A percentile compares a stretch with the other conserved stretches of the same genome.
phyloP scores from a whole-genome alignment of 1,140 invertebrate species.

The Lanistes nyassanus region DNA sequence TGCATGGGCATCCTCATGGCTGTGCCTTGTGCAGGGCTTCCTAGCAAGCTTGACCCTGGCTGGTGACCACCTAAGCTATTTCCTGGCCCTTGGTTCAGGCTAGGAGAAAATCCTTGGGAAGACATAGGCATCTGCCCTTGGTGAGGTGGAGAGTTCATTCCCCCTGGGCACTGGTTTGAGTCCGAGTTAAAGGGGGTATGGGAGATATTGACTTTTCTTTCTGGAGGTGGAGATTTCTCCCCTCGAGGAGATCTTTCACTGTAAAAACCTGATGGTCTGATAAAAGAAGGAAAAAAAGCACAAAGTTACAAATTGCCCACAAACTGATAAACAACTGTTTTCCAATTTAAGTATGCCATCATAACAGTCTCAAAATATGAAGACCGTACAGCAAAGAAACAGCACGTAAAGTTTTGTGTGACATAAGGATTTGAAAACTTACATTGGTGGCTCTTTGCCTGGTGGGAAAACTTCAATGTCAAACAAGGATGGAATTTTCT shows the following conservation, averaged over 20 bases:
- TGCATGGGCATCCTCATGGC: not conserved
- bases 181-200: no score
- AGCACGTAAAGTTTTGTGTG: no score
- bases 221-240: slow-evolving; percentile 13
- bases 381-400: no score
- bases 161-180: not conserved
- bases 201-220: not conserved
- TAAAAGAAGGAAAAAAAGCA: slow-evolving; percentile 19
- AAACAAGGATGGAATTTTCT: slow-evolving; percentile 66
- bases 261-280: slow-evolving; percentile 51
- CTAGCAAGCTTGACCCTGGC: slow-evolving; percentile 16
- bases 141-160: slow-evolving; percentile 26
- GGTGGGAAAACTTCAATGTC: slow-evolving; percentile 60
- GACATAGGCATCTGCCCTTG: not conserved
- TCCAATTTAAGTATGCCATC: not conserved
- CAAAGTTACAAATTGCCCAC: slow-evolving; percentile 8
- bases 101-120: not conserved
- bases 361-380: no score
- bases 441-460: slow-evolving; percentile 43
- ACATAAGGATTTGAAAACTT: no score
- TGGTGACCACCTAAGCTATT: not conserved
- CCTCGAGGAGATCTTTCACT: slow-evolving; percentile 30
- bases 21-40: slow-evolving; percentile 18
- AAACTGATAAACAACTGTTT: not conserved
- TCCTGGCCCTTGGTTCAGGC: not conserved